phyloP scores from a whole-genome alignment of 2,888 invertebrate genomes.

The Cephus spinipes region DNA sequence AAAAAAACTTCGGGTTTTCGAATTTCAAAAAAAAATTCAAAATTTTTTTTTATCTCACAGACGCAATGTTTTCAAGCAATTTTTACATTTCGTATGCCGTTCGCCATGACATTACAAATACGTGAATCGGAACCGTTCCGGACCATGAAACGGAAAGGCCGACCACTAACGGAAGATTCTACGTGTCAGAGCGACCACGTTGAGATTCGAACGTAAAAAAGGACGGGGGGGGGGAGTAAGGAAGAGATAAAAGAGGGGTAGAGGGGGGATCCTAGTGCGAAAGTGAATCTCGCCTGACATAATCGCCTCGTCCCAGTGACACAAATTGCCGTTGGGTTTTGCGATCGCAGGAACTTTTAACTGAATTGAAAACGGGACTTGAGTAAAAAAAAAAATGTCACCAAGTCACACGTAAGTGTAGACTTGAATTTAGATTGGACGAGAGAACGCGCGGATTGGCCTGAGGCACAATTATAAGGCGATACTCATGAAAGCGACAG shows the following conservation, averaged over 20 bases:
- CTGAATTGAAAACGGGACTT: neutral
- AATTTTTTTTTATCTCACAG: neutral
- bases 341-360: neutral
- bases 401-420: neutral
- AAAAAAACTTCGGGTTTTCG: too few relatives aligned
- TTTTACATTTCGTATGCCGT: neutral
- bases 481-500: constrained; percentile 22
- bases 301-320: neutral
- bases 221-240: neutral
- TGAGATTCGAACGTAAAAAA: neutral
- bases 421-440: neutral
- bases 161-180: neutral
- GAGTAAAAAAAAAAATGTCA: neutral
- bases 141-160: neutral
- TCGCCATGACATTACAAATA: neutral
- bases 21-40: too few relatives aligned
- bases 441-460: neutral
- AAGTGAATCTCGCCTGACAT: neutral
- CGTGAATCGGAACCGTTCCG: neutral
- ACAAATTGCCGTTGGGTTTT: neutral
- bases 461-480: neutral
- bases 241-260: neutral
- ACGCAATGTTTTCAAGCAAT: neutral
- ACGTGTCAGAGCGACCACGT: neutral
- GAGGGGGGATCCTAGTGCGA: neutral